phyloP scores from a whole-genome alignment of 2,113 vertebrate genomes.

The Tauraco erythrolophus region DNA sequence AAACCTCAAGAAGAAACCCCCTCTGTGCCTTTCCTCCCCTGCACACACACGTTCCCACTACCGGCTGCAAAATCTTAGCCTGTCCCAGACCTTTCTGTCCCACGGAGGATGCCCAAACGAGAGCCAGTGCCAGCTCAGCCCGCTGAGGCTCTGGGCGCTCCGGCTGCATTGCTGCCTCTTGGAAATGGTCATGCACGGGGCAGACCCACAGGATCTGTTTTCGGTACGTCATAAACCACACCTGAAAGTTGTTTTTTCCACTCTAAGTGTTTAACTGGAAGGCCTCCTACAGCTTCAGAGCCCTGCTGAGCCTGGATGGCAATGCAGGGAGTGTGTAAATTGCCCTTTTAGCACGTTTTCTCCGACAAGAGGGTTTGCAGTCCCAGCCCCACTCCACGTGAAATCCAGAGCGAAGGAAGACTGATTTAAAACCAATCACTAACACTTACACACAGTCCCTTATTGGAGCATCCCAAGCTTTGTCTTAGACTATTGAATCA shows the following conservation, averaged over 20 bases:
- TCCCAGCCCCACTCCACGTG: neutral
- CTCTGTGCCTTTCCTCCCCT: neutral
- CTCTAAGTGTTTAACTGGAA: slow-evolving; percentile 69
- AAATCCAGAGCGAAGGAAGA: slow-evolving; percentile 35
- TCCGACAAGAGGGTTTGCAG: slow-evolving; percentile 51
- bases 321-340: slow-evolving; percentile 68
- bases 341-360: slow-evolving; percentile 76
- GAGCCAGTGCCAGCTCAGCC: neutral
- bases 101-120: rapidly evolving
- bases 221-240: slow-evolving; percentile 16
- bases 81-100: neutral
- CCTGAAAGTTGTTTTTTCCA: slow-evolving; percentile 75
- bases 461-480: slow-evolving; percentile 31
- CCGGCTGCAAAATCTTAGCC: neutral
- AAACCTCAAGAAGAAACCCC: neutral
- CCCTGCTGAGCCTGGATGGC: slow-evolving; percentile 67
- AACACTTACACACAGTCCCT: slow-evolving; percentile 44
- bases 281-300: slow-evolving; percentile 61
- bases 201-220: neutral
- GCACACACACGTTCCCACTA: neutral
- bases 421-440: slow-evolving; percentile 74
- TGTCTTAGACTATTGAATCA: slow-evolving; percentile 61
- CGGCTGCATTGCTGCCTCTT: rapidly evolving
- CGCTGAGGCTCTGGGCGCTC: neutral
- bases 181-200: neutral